Evolutionary conservation across 2,888 invertebrate genomes (phyloP).

Genomic region (Brachyopa scutellaris): DNA sequence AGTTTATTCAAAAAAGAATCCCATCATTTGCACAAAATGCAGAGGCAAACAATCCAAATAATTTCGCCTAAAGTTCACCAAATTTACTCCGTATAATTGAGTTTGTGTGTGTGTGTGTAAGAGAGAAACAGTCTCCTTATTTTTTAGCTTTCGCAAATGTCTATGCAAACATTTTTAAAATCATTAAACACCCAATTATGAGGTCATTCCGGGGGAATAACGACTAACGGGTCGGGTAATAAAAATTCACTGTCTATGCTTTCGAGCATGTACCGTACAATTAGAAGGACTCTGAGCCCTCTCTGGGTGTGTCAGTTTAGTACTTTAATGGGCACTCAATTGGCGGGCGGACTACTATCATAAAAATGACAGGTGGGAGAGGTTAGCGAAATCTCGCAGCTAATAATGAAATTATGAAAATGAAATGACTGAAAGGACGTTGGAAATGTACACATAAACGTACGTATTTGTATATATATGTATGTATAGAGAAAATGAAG

Average conservation of each 20-base stretch:
- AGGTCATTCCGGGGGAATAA: constrained; percentile 24
- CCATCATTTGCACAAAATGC: no score
- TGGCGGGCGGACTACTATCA: no score
- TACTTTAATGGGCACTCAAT: constrained; percentile 19
- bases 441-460: no score
- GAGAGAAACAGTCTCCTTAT: no score
- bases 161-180: constrained; percentile 44
- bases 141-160: constrained; percentile 16
- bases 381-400: background rate
- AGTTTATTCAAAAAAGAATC: no score
- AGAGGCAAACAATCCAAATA: no score
- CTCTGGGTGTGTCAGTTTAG: constrained; percentile 3
- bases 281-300: constrained; percentile 52
- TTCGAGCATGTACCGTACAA: constrained; percentile 20
- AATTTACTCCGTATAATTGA: constrained; percentile 36
- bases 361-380: no score
- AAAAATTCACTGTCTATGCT: constrained; percentile 27
- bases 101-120: constrained; percentile 16
- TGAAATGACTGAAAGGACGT: no score
- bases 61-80: background rate
- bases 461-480: no score
- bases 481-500: no score
- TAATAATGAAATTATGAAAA: constrained; percentile 23
- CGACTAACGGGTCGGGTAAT: constrained; percentile 25
- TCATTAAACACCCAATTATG: constrained; percentile 50